These are phyloP conservation scores for Hucho hucho DNA, from an alignment of 2,113 vertebrate species.

Conservation along the genomic window DNA sequence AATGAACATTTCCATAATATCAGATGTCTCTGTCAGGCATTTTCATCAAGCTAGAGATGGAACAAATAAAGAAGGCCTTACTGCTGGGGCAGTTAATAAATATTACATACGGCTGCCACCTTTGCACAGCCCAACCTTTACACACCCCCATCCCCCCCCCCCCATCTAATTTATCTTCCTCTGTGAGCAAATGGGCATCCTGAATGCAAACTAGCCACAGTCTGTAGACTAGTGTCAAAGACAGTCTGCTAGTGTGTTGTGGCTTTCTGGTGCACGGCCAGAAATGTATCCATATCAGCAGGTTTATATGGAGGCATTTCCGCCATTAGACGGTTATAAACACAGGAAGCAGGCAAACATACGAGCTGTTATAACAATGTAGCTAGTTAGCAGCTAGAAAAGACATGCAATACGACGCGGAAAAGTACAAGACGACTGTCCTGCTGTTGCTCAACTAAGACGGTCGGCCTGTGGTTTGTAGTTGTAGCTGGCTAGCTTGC, in stretches of 20 bases:
- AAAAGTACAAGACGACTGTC: conserved; percentile 29
- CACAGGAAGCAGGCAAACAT: too few relatives aligned
- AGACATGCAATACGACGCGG: conserved; percentile 8
- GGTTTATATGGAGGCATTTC: too few relatives aligned
- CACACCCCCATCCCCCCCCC: background rate
- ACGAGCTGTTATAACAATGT: too few relatives aligned
- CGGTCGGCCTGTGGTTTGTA: too few relatives aligned
- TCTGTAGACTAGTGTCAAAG: background rate
- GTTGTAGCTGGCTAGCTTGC: conserved; percentile 10
- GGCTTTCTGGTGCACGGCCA: conserved; percentile 7
- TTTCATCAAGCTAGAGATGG: too few relatives aligned
- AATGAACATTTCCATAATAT: too few relatives aligned
- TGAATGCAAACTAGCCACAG: conserved; percentile 55
- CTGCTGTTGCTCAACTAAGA: conserved; percentile 23
- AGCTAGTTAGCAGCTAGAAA: too few relatives aligned
- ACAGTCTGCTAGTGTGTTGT: background rate
- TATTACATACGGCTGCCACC: background rate
- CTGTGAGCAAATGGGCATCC: background rate
- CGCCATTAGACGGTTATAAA: too few relatives aligned
- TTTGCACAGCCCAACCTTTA: background rate
- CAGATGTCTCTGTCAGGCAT: too few relatives aligned
- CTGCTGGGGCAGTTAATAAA: background rate
- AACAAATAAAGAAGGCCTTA: background rate
- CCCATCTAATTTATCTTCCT: background rate
- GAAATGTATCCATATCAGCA: too few relatives aligned